Evolutionary conservation across 2,888 invertebrate genomes (phyloP).

Genomic region (Chironomus tentans): DNA sequence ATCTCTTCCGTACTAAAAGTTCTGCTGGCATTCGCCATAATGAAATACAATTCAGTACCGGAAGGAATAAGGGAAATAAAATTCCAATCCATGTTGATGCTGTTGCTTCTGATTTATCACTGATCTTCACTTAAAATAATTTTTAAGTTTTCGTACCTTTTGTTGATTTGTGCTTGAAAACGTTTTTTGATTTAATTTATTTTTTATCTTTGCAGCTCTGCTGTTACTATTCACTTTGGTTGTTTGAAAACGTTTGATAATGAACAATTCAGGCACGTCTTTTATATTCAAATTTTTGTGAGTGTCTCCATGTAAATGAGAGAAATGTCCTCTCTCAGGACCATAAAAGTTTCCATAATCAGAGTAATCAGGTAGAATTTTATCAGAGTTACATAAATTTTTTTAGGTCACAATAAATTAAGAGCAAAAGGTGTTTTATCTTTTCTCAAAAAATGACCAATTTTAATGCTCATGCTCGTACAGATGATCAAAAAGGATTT

Average conservation of each 20-base stretch:
- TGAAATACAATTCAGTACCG: background rate
- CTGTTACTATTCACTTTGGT: background rate
- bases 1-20: slow-evolving; percentile 27
- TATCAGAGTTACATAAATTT: background rate
- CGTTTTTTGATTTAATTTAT: too few relatives aligned
- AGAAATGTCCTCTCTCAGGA: too few relatives aligned
- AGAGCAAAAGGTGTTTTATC: background rate
- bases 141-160: background rate
- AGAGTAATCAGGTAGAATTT: too few relatives aligned
- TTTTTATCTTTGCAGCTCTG: background rate
- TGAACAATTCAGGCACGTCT: too few relatives aligned
- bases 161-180: background rate
- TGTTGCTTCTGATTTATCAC: background rate
- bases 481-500: background rate
- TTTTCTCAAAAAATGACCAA: background rate
- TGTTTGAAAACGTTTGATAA: background rate
- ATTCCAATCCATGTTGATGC: background rate
- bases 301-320: too few relatives aligned
- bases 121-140: background rate
- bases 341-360: too few relatives aligned
- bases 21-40: too few relatives aligned
- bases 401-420: background rate
- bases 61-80: slow-evolving; percentile 11
- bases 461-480: too few relatives aligned
- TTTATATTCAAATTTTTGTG: too few relatives aligned